Evolutionary conservation across 2,888 invertebrate species (phyloP).

Genomic region (Mesochorus sp.): DNA sequence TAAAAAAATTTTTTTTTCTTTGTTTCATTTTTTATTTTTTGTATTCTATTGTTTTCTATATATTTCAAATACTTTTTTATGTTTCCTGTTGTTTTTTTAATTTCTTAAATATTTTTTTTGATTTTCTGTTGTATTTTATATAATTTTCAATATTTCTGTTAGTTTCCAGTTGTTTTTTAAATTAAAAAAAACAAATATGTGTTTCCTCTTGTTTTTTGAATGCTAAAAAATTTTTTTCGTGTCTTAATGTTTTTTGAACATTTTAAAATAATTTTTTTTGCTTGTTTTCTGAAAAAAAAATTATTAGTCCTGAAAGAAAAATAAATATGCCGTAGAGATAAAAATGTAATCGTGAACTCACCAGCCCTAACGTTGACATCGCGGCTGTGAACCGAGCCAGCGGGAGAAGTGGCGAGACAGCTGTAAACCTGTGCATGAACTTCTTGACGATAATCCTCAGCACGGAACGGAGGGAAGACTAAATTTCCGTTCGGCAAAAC

Average conservation of each 20-base stretch:
- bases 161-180: too few species aligned
- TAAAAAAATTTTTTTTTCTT: too few species aligned
- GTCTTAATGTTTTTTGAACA: not conserved
- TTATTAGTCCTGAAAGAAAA: conserved; percentile 41
- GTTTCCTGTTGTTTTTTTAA: too few species aligned
- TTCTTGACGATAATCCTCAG: conserved; percentile 95
- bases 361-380: conserved; percentile 98
- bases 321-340: conserved; percentile 5
- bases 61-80: too few species aligned
- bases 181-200: too few species aligned
- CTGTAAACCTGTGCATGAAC: conserved; percentile 97
- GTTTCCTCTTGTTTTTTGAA: too few species aligned
- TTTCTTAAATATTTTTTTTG: too few species aligned
- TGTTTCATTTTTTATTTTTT: too few species aligned
- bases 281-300: conserved; percentile 5
- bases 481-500: conserved; percentile 95
- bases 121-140: too few species aligned
- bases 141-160: too few species aligned
- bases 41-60: too few species aligned
- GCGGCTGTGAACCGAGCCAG: conserved; percentile 94
- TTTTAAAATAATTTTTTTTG: not conserved
- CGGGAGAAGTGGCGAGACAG: conserved; percentile 94
- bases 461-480: conserved; percentile 96
- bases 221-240: too few species aligned
- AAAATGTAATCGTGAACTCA: conserved; percentile 83